Base-by-base conservation (phyloP, 2,888 invertebrate genomes). In the Cephus nigrinus region DNA sequence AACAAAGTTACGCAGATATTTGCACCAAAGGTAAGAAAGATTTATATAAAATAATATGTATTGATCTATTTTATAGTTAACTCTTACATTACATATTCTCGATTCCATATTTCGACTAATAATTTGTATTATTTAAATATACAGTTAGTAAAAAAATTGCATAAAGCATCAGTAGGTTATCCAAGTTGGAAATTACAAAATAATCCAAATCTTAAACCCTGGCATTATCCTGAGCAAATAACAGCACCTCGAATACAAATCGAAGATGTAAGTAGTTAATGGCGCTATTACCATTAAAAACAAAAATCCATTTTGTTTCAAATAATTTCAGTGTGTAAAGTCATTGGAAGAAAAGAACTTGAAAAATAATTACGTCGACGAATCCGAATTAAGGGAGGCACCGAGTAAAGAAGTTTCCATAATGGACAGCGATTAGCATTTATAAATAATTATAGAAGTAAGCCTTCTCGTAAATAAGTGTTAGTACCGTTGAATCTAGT, bases 161-260 rank as follows among this genome's bases (percentile, higher is more conserved):
- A 96, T 83, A 95, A 96, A 84, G 98, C 98, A 0, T 95, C 96
- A 15, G 92, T 95, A n/a, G 95, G 95, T 35, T 98, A 98, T 91
- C 93, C 94, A 12, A 93, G 92, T 23, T 98, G 98, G 98, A 98
- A 98, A 92, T 88, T 93, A 80, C 94, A 95, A 40, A 93, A 95
- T 88, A 93, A 95, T 86, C 96, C 97, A 0, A 93, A 94, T 88
- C 94, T 94, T 88, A 98, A 97, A 89, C 98, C 98, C 0, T 98
- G 98, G 98, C 93, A 96, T 78, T 95, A 94, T 90, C 97, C 98
- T 0, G 97, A 98, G 88, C 97, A 98, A 92, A 95, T 97, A 82
- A 93, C 93, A 1, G 93, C 96, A 1, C 95, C 95, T 9, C 93
- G 96, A 89, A 95, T 97, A 86, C 93, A 94, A 79, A 90, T 95